Base-by-base conservation (phyloP, 2,113 vertebrate species). In the Myotis yumanensis region DNA sequence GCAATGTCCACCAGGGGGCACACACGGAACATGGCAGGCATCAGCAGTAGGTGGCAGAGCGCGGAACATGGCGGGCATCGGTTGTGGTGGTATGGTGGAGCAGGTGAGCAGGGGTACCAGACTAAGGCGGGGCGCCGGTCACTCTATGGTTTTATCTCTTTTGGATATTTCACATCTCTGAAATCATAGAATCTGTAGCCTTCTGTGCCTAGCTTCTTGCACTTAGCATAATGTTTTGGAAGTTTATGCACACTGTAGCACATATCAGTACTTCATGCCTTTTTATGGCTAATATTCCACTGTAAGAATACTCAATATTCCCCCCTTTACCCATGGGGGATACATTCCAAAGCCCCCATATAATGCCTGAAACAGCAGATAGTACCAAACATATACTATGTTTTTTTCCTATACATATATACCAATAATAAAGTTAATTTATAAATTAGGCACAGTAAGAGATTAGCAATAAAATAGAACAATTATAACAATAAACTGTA, bases 251-350 rank as follows among this genome's bases (percentile, higher is more conserved):
- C 15, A 28, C 35, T 91, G 5, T 18, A 84, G 32, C 28, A 95
- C 48, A 3, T 64, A 89, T 59, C 28, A 17, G n/a, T 43, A 86
- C 28, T 64, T 80, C 18, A 79, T 54, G 23, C 14, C 17, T 76
- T 82, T 96, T 91, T 62, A 66, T 62, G 57, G 28, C 28, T 85
- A 90, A 91, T 87, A 96, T 51, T 96, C 69, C 28, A 86, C 9
- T 71, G 3, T 72, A 89, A 76, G 52, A 87, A 89, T 68, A 91
- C 8, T 59, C 23, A 30, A 20, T 40, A 30, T 81, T 57, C 37
- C 79, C 32, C 11, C 52, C 35, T 81, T 82, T 82, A 82, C 12
- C 37, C 35, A 43, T 6, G 35, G 35, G 35, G 54, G 23, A 43
- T 30, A 82, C 5, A 25, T 82, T 62, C 54, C 35, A 62, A 59